Evolutionary conservation across 2,113 vertebrate genomes (phyloP), one percentile per base, ranked within the genome.

Genomic region (Picathartes gymnocephalus): DNA sequence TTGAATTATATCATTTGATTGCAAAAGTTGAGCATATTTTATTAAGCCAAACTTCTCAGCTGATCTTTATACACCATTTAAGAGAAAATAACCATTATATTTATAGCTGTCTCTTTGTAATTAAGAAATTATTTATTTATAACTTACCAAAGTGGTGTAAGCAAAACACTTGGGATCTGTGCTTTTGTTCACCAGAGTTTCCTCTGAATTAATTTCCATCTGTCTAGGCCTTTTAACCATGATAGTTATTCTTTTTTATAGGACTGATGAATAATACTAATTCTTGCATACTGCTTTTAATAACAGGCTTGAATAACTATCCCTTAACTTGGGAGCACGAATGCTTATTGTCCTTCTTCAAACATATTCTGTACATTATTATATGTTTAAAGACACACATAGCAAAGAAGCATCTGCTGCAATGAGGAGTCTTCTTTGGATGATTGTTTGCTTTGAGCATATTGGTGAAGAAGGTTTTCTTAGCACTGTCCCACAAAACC

Each of bases 21-120:
- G 48, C 47, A 91, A 91, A 92, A 66, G 4, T 6, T 61, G 44
- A 70, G 9, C n/a, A 64, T 72, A n/a, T 88, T 93, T 93, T 65
- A 86, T 61, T 81, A 86, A 57, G 66, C 51, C 56, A 83, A 51
- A 47, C 20, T 82, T 88, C 81, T 54, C 66, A 40, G 68, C 19
- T 96, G 88, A 93, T 95, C 88, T 97, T 97, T 90, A 76, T 80
- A 57, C 24, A 25, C 27, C 47, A 84, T 91, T 92, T 65, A 79
- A 93, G 68, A 93, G 44, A 94, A 91, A 92, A 76, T 30, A 78
- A 27, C 47, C 42, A 21, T 79, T 84, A 50, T 57, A 54, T 79
- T 90, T 96, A 73, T 80, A 86, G 68, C 50, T 90, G 40, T 89
- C 58, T 84, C 80, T 91, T 90, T 90, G 86, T 94, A 94, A 92